Evolutionary conservation across 2,113 vertebrate genomes (phyloP), one percentile per base, ranked within the genome.

Genomic region (Pipa parva): DNA sequence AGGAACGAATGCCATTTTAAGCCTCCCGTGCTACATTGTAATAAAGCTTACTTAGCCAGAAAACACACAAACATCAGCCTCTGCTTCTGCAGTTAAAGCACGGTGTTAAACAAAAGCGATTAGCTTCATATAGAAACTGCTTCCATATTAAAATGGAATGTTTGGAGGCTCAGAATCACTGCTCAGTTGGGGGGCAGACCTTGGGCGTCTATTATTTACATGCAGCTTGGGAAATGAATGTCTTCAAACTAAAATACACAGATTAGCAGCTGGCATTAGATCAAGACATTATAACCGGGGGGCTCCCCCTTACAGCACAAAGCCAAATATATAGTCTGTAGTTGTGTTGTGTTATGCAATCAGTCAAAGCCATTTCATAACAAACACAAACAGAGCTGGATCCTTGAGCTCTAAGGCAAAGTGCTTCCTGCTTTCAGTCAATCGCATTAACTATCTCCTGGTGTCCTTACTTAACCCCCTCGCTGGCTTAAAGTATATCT

Each of bases 201-300:
- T 69, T 52, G 56, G 65, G 57, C 57, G 71, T 54, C 64, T 52
- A 50, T 12, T 49, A 5, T 77, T 78, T 59, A 55, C 69, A 73
- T 63, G 74, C 75, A 78, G 46, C 63, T 77, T 63, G 59, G 75
- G 74, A 71, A 80, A 71, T 71, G 76, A 61, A 59, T 5, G 1
- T 50, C 52, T 7, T 76, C 80, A 78, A 73, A 71, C 60, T 73
- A 21, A 71, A 80, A 80, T 1, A 55, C 36, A 1, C 0, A 31
- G 74, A 78, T 78, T 71, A 77, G 59, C 1, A 67, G 68, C 61
- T 82, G 77, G 72, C 72, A 58, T 15, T 0, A 22, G 46, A 21
- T 63, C 76, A 77, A 67, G 71, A 79, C 75, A 42, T 33, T 71
- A 25, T 42, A 24, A 74, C 61, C 66, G 39, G 45, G 76, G 57